Conservation (phyloP, 2,113 vertebrate species). For the Eleginops maclovinus region DNA sequence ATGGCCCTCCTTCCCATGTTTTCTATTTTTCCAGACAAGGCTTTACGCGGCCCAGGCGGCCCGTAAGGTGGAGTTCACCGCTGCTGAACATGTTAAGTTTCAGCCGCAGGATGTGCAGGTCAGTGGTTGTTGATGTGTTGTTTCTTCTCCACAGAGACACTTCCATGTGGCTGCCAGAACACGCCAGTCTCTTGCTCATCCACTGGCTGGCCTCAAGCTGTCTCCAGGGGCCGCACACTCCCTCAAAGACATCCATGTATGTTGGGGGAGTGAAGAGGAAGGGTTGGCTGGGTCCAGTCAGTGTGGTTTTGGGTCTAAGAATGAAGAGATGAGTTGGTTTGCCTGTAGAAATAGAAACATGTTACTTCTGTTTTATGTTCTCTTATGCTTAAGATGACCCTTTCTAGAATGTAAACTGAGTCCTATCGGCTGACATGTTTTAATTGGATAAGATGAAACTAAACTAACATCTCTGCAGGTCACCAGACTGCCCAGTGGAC, state of each 20-base stretch:
- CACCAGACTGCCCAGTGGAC: constrained; percentile 91
- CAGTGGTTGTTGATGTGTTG: constrained; percentile 75
- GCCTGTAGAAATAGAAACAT: not conserved
- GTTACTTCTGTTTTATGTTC: not conserved
- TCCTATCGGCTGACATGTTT: not conserved
- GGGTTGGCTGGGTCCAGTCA: not conserved
- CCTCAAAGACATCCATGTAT: constrained; percentile 74
- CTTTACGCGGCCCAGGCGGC: constrained; percentile 93
- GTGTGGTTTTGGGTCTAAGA: not conserved
- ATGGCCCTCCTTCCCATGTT: constrained; percentile 42
- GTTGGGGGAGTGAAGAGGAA: constrained; percentile 38
- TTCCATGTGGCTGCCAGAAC: constrained; percentile 65
- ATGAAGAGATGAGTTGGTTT: not conserved
- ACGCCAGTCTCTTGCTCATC: constrained; percentile 58
- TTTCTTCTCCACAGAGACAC: constrained; percentile 68
- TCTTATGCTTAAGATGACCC: not conserved
- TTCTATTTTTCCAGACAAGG: constrained; percentile 85
- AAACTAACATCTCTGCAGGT: constrained; percentile 80
- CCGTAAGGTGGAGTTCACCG: constrained; percentile 81
- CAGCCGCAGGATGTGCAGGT: constrained; percentile 92
- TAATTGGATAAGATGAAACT: not conserved
- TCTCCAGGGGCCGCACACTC: constrained; percentile 49
- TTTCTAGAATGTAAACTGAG: not conserved
- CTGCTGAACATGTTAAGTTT: constrained; percentile 77
- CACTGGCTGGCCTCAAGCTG: constrained; percentile 65